Evolutionary conservation across 2,113 vertebrate genomes (phyloP).

Genomic region (Anoura caudifer): DNA sequence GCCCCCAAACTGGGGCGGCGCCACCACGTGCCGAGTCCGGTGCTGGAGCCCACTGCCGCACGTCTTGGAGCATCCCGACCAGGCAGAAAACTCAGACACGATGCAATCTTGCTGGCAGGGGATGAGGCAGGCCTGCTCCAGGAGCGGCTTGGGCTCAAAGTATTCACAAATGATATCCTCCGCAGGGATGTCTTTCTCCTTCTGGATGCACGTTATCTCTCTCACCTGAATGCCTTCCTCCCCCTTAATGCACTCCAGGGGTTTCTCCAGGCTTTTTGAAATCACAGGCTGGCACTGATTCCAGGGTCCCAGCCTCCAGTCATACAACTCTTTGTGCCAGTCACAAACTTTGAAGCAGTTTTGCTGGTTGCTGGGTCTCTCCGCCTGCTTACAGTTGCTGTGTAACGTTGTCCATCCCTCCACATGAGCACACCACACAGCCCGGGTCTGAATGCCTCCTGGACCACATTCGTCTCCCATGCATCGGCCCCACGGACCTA

Average conservation of each 20-base stretch:
- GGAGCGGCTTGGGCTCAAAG: slow-evolving; percentile 94
- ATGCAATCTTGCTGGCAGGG: slow-evolving; percentile 95
- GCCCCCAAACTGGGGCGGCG: slow-evolving; percentile 91
- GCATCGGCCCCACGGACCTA: slow-evolving; percentile 97
- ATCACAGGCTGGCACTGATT: slow-evolving; percentile 89
- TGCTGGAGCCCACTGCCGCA: slow-evolving; percentile 93
- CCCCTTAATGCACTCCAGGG: slow-evolving; percentile 84
- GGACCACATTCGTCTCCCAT: slow-evolving; percentile 98
- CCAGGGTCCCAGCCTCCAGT: slow-evolving; percentile 93
- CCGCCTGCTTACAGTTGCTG: slow-evolving; percentile 91
- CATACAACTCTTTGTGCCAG: slow-evolving; percentile 96
- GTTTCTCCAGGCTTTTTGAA: slow-evolving; percentile 83
- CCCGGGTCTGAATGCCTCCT: slow-evolving; percentile 94
- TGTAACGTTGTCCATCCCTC: slow-evolving; percentile 97
- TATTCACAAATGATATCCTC: slow-evolving; percentile 97
- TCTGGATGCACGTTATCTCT: slow-evolving; percentile 90
- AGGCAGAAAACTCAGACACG: slow-evolving; percentile 90
- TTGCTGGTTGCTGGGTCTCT: slow-evolving; percentile 92
- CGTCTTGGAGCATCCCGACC: slow-evolving; percentile 94
- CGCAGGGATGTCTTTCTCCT: slow-evolving; percentile 82
- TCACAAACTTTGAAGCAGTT: slow-evolving; percentile 96
- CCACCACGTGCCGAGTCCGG: slow-evolving; percentile 89
- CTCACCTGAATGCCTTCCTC: slow-evolving; percentile 95
- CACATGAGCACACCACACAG: slow-evolving; percentile 95
- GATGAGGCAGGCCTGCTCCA: slow-evolving; percentile 97